Percentiles rank a stretch among this genome's conserved stretches.
These are phyloP conservation scores for Elgaria multicarinata DNA, from an alignment of 2,113 vertebrate species.

Conservation along the genomic window DNA sequence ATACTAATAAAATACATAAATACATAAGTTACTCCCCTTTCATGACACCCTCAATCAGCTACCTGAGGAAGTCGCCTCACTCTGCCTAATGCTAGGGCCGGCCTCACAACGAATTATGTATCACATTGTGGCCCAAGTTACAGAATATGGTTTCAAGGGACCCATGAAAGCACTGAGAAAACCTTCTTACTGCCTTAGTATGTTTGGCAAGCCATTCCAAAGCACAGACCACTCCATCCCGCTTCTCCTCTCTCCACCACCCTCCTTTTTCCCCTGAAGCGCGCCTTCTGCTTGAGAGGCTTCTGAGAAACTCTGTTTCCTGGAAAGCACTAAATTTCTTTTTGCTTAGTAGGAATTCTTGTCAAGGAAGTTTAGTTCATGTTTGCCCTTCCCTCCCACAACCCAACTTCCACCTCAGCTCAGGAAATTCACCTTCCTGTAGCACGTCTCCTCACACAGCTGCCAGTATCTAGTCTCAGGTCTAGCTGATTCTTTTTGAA, in stretches of 20 bases:
- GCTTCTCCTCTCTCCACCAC: not conserved
- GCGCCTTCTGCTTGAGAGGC: constrained; percentile 42
- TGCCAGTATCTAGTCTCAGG: constrained; percentile 28
- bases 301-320: constrained; percentile 60
- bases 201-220: constrained; percentile 65
- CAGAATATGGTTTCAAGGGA: not conserved
- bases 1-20: not conserved
- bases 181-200: constrained; percentile 48
- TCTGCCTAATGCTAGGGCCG: not conserved
- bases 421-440: constrained; percentile 65
- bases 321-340: constrained; percentile 62
- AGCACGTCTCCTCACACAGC: constrained; percentile 24
- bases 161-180: not conserved
- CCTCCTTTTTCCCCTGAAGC: constrained; percentile 29
- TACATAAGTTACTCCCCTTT: not conserved
- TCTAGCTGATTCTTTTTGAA: constrained; percentile 12
- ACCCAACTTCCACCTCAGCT: constrained; percentile 48
- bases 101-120: not conserved
- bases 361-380: constrained; percentile 47
- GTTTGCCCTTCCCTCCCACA: constrained; percentile 52
- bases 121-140: not conserved
- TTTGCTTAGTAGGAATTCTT: constrained; percentile 53
- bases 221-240: constrained; percentile 26
- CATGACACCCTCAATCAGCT: not conserved
- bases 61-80: not conserved